These are phyloP conservation scores for Euwallacea fornicatus DNA, from an alignment of 1,140 invertebrate genomes.

Conservation along the genomic window DNA sequence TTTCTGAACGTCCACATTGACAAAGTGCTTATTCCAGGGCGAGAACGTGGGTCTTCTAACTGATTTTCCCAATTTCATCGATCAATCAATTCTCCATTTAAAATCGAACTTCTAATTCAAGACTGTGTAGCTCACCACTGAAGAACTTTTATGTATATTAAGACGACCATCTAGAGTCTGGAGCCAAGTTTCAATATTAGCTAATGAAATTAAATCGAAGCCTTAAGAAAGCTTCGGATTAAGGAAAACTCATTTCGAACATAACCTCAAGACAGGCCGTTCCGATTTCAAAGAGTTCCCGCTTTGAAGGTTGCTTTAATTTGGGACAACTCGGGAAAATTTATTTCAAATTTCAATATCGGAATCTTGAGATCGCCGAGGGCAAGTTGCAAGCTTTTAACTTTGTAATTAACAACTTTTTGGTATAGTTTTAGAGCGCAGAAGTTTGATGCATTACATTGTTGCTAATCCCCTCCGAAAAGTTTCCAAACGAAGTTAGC, in stretches of 20 bases:
- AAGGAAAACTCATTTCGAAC: constrained; percentile 5
- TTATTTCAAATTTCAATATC: constrained; percentile 30
- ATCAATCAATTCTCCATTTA: too few relatives aligned
- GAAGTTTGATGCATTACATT: constrained; percentile 14
- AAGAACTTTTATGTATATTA: neutral
- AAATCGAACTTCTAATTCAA: too few relatives aligned
- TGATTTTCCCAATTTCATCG: too few relatives aligned
- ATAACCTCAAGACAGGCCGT: constrained; percentile 16
- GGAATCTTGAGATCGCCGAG: constrained; percentile 7
- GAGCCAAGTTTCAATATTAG: constrained; percentile 17
- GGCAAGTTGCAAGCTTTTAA: constrained; percentile 19
- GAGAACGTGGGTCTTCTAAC: too few relatives aligned
- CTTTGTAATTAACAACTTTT: constrained; percentile 32
- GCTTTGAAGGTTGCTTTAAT: constrained; percentile 4
- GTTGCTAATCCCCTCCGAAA: neutral
- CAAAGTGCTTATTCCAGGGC: too few relatives aligned
- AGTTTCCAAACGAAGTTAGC: neutral
- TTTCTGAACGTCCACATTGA: too few relatives aligned
- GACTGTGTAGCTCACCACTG: too few relatives aligned
- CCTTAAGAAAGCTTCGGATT: constrained; percentile 3
- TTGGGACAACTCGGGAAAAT: constrained; percentile 20
- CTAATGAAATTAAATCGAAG: constrained; percentile 15
- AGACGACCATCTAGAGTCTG: constrained; percentile 1
- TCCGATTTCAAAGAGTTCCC: constrained; percentile 10
- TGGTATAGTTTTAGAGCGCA: constrained; percentile 20